These are phyloP conservation scores for Artibeus lituratus DNA, from an alignment of 2,797 vertebrate genomes.

Conservation along the genomic window DNA sequence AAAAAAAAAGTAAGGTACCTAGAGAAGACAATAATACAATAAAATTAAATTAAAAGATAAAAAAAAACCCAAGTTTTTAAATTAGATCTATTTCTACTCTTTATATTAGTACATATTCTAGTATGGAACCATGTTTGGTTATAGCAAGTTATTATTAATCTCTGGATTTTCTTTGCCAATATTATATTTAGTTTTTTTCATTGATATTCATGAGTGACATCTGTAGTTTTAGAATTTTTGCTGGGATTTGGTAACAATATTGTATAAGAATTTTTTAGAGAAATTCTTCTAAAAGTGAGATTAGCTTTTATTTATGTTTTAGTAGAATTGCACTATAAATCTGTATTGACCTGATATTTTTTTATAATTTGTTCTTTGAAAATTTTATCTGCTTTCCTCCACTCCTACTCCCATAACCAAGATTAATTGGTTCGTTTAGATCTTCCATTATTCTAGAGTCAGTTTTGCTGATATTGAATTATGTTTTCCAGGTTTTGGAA, in stretches of 20 bases:
- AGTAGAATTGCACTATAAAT: background rate
- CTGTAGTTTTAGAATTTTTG: background rate
- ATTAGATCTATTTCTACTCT: background rate
- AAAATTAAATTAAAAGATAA: too few relatives aligned
- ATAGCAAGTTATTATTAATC: background rate
- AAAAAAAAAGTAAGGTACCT: too few relatives aligned
- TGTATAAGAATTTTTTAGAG: background rate
- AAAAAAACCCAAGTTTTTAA: too few relatives aligned
- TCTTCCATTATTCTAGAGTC: background rate
- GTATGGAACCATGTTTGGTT: background rate
- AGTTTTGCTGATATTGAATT: background rate
- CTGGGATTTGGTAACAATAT: background rate
- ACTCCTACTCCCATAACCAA: background rate
- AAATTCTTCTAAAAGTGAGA: background rate
- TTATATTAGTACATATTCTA: background rate
- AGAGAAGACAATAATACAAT: too few relatives aligned
- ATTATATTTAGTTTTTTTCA: background rate
- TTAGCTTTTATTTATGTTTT: conserved; percentile 1
- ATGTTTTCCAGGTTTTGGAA: background rate
- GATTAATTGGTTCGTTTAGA: background rate
- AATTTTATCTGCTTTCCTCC: background rate
- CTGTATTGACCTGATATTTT: background rate
- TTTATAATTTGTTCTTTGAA: background rate
- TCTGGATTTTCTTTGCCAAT: background rate
- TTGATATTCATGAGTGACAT: background rate